Evolutionary conservation across 2,113 vertebrate species (phyloP), one percentile per base, ranked within the genome.

Genomic region (Rhinoderma darwinii): DNA sequence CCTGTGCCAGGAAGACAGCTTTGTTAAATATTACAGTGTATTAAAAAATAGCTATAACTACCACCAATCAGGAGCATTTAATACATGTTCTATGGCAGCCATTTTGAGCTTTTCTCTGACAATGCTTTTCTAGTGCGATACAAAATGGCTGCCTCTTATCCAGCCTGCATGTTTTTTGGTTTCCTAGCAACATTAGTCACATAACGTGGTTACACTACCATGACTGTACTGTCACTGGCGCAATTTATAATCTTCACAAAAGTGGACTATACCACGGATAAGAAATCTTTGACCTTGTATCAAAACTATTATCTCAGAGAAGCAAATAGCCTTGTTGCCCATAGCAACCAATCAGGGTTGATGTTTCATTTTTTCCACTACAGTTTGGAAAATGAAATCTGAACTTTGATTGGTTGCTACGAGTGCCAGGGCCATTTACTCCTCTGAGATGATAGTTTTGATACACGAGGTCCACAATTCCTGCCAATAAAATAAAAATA

Each of bases 111-210:
- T 51, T 77, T 78, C 10, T 81, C n/a, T 63, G 56, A 12, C 51
- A 30, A 7, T 37, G 56, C 22, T 41, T 61, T 30, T 8, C 78
- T 37, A 8, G 7, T 30, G 35, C n/a, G 30, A 50, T 80, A 8
- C 30, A 63, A 82, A 63, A 82, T 82, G 79, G 78, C 54, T 39
- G 35, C 78, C 37, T 59, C 20, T 75, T 17, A n/a, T 74, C 22
- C 5, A 22, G 51, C 30, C 35, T 77, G 44, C 35, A 20, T 14
- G 2, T 50, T 43, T 76, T 17, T 6, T 5, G 17, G 47, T 54
- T 54, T 22, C 17, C 30, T 78, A 32, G 32, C 32, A 66, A 66
- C 61, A 10, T 72, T 20, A 32, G 25, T 18, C 70, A 14, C 68
- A 18, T 37, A 10, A 15, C 5, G 66, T 11, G 11, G 2, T 14